These are phyloP conservation scores for Eristalis tenax DNA, from an alignment of 2,888 invertebrate genomes.

Conservation along the genomic window DNA sequence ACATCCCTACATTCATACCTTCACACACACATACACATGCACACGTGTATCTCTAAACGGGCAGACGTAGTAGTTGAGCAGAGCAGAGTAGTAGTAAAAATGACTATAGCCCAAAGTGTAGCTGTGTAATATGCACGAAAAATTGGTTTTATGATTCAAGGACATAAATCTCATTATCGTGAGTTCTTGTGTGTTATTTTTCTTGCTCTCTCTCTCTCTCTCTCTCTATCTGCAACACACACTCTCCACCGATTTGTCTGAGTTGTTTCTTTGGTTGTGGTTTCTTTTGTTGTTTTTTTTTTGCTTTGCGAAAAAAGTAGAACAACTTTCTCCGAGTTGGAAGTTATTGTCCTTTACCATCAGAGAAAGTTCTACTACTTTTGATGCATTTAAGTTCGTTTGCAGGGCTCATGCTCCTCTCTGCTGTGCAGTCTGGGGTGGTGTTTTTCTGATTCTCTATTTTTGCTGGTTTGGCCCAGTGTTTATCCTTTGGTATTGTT, in stretches of 20 bases:
- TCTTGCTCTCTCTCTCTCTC: slow-evolving; percentile 26
- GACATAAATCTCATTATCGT: slow-evolving; percentile 80
- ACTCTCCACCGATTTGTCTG: slow-evolving; percentile 10
- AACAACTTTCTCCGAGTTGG: slow-evolving; percentile 68
- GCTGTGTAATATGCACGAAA: slow-evolving; percentile 74
- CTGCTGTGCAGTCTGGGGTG: slow-evolving; percentile 32
- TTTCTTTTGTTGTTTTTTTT: slow-evolving; percentile 36
- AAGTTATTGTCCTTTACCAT: slow-evolving; percentile 68
- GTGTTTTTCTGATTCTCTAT: slow-evolving; percentile 20
- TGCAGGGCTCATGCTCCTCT: slow-evolving; percentile 13
- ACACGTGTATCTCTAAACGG: slow-evolving; percentile 15
- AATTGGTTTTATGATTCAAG: slow-evolving; percentile 81
- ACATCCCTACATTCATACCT: not conserved
- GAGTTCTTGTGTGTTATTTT: slow-evolving; percentile 43
- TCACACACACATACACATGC: not conserved
- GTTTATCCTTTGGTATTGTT: slow-evolving; percentile 69
- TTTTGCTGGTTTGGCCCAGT: slow-evolving; percentile 29
- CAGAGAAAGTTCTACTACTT: slow-evolving; percentile 60
- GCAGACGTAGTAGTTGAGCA: slow-evolving; percentile 42
- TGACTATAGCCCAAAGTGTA: slow-evolving; percentile 32
- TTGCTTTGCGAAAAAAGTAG: slow-evolving; percentile 38
- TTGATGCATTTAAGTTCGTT: slow-evolving; percentile 59
- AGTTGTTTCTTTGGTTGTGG: slow-evolving; percentile 2
- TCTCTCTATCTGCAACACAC: slow-evolving; percentile 15
- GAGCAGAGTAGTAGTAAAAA: slow-evolving; percentile 50